A percentile compares a stretch with the other conserved stretches of the same genome.
Conservation (phyloP, 2,113 vertebrate genomes). For the Sigmodon hispidus region DNA sequence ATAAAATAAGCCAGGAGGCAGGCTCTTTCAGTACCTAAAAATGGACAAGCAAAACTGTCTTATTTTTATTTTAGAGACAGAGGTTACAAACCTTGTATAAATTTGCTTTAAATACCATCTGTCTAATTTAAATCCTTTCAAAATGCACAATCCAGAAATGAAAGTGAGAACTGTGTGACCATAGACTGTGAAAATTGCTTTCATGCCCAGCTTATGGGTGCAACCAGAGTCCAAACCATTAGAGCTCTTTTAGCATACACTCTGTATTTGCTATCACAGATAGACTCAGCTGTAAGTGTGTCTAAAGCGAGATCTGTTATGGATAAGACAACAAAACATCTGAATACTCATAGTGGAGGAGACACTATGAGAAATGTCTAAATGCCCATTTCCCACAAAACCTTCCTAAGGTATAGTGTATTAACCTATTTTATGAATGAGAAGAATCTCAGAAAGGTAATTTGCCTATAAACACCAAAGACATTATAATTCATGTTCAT, state of each 20-base stretch:
- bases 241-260: not conserved
- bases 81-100: slow-evolving; percentile 9
- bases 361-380: not conserved
- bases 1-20: slow-evolving; percentile 16
- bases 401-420: not conserved
- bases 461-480: slow-evolving; percentile 3
- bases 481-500: not conserved
- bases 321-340: not conserved
- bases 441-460: slow-evolving; percentile 21
- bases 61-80: slow-evolving; percentile 28
- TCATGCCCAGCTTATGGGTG: slow-evolving; percentile 32
- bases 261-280: not conserved
- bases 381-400: slow-evolving; percentile 30
- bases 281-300: not conserved
- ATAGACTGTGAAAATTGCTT: slow-evolving; percentile 68
- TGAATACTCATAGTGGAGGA: not conserved
- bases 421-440: slow-evolving; percentile 27
- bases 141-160: slow-evolving; percentile 44
- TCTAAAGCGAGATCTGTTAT: not conserved
- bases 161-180: slow-evolving; percentile 74
- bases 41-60: not conserved
- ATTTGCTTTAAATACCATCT: not conserved
- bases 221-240: not conserved
- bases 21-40: slow-evolving; percentile 1
- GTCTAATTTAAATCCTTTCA: slow-evolving; percentile 36